These are phyloP conservation scores for Rousettus madagascariensis DNA, from an alignment of 2,797 vertebrate species.

Conservation along the genomic window DNA sequence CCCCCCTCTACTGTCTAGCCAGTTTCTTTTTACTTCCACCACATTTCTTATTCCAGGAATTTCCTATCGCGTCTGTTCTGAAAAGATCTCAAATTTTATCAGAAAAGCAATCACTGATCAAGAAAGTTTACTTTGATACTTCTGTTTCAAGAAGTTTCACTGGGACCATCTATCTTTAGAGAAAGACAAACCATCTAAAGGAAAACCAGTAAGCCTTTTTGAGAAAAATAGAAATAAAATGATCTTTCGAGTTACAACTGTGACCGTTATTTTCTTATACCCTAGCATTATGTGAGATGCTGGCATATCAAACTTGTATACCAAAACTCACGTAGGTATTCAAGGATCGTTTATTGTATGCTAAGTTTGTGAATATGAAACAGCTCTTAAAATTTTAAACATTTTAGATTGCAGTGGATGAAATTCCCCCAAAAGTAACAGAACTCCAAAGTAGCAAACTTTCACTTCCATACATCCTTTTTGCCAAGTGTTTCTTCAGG, in stretches of 20 bases:
- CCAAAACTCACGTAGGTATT: neutral
- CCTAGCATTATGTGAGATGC: neutral
- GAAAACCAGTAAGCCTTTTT: neutral
- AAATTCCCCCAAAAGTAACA: neutral
- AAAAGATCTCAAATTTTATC: conserved; percentile 17
- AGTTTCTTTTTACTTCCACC: neutral
- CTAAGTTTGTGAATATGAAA: neutral
- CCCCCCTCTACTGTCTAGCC: neutral
- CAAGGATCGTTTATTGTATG: neutral
- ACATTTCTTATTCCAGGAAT: neutral
- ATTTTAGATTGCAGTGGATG: neutral
- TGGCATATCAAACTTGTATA: neutral
- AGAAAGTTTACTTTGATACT: neutral
- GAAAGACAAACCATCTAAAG: neutral
- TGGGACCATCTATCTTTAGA: neutral
- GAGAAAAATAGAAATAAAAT: conserved; percentile 40
- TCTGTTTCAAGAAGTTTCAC: neutral
- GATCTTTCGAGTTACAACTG: neutral
- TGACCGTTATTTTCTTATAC: neutral
- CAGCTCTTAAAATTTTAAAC: neutral
- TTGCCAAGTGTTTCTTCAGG: neutral
- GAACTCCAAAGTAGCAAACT: neutral
- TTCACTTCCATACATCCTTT: neutral
- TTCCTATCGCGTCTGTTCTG: neutral
- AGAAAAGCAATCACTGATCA: neutral